Conservation (phyloP, 2,888 invertebrate genomes). For the Deilephila porcellus region DNA sequence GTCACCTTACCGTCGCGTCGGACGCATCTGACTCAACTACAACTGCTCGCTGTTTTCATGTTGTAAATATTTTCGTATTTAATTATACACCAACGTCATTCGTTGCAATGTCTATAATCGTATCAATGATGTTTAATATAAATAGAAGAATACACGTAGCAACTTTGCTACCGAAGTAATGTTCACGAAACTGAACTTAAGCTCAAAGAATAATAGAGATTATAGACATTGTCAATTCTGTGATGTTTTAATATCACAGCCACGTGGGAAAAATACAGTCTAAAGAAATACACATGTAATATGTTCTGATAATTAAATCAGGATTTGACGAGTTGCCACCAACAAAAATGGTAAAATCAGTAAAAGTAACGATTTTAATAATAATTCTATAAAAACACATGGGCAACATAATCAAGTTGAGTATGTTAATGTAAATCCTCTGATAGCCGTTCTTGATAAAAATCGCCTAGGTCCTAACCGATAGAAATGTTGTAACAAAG, state of each 20-base stretch:
- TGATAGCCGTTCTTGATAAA: not conserved
- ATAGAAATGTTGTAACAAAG: conserved; percentile 24
- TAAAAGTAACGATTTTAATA: conserved; percentile 31
- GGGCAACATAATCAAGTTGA: conserved; percentile 19
- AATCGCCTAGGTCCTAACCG: not conserved
- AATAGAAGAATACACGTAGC: too few species aligned
- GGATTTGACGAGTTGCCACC: too few species aligned
- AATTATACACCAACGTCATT: not conserved
- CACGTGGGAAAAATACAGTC: too few species aligned
- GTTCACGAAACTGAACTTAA: too few species aligned
- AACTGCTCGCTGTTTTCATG: conserved; percentile 38
- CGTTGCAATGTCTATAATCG: not conserved
- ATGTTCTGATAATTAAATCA: too few species aligned
- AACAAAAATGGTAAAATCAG: too few species aligned
- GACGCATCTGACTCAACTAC: conserved; percentile 49
- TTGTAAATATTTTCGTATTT: conserved; percentile 32
- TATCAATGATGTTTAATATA: too few species aligned
- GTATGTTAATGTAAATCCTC: not conserved
- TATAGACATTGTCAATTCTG: too few species aligned
- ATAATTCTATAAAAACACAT: conserved; percentile 23
- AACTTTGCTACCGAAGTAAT: too few species aligned
- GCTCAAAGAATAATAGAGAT: too few species aligned
- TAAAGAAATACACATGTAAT: too few species aligned
- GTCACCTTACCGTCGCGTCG: conserved; percentile 52
- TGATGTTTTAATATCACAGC: too few species aligned